Conservation (phyloP, 2,113 vertebrate genomes). For the Heterocephalus glaber region DNA sequence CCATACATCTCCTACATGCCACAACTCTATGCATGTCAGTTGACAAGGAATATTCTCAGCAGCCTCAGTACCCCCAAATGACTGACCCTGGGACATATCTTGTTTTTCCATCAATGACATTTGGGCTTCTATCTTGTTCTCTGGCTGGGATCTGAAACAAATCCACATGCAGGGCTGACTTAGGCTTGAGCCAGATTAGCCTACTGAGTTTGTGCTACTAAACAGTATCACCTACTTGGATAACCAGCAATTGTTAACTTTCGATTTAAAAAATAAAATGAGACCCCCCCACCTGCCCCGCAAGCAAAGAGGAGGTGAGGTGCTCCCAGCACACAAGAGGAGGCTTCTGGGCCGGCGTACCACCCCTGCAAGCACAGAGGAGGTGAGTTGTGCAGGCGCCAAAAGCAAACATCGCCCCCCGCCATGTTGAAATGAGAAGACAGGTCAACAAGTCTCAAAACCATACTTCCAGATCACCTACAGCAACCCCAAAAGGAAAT, state of each 20-base stretch:
- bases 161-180: not conserved
- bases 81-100: conserved; percentile 24
- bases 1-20: not conserved
- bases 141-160: not conserved
- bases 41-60: not conserved
- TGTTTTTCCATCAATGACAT: conserved; percentile 23
- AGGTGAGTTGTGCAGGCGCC: no score
- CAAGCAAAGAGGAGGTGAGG: no score
- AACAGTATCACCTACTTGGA: not conserved
- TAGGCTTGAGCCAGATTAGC: not conserved
- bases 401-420: no score
- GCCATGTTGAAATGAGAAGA: no score
- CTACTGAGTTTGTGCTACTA: not conserved
- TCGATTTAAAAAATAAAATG: conserved; percentile 34
- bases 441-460: no score
- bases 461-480: no score
- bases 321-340: no score
- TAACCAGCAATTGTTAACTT: not conserved
- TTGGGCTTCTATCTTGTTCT: conserved; percentile 28
- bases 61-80: conserved; percentile 36
- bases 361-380: no score
- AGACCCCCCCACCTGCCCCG: no score
- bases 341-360: no score
- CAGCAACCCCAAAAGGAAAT: no score
- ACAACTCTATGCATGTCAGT: not conserved